Base-by-base conservation (phyloP, 2,113 vertebrate species). In the Cyphomyrus discorhynchus region DNA sequence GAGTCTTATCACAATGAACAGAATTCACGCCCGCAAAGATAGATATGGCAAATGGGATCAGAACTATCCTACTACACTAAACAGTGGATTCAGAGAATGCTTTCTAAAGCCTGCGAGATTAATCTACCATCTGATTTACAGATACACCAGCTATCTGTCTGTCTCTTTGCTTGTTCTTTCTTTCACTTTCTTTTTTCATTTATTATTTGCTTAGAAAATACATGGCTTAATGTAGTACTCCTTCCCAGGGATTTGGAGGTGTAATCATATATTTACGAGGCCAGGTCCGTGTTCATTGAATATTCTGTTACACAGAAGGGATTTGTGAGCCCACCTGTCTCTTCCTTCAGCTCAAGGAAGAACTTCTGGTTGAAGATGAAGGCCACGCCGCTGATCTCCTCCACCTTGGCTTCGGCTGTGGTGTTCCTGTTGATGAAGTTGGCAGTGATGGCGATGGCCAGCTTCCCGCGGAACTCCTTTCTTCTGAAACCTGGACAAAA, bases 321-420 rank as follows among this genome's bases (percentile, higher is more conserved):
- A 27, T 35, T 49, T 74, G 45, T 24, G n/a, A 42, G 42, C 95
- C 58, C 90, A 99, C 98, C 98, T 5, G 98, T 99, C 93, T 98
- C 98, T 91, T 99, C 98, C 94, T 96, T 99, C 89, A 99, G 96
- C 92, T 99, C 98, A 89, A 97, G 97, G 91, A 99, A 99, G 94
- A 99, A 99, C 93, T 99, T 99, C 95, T 99, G 98, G 93, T 99
- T 99, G 95, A 99, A 99, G 95, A 99, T 99, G 92, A 99, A 99
- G 93, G 98, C 98, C 91, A 99, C 98, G 0, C 98, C 98, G 7
- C 98, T 99, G 87, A 99, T 99, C 95, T 99, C 98, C 91, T 99
- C 98, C 88, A 99, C 98, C 93, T 98, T 98, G 86, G 98, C 98
- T 93, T 99, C 98, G 0, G 98, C 98, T 0, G 98, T 98, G 31